Evolutionary conservation across 2,888 invertebrate species (phyloP), one percentile per base, ranked within the genome.

Genomic region (Agonopterix heracliana): DNA sequence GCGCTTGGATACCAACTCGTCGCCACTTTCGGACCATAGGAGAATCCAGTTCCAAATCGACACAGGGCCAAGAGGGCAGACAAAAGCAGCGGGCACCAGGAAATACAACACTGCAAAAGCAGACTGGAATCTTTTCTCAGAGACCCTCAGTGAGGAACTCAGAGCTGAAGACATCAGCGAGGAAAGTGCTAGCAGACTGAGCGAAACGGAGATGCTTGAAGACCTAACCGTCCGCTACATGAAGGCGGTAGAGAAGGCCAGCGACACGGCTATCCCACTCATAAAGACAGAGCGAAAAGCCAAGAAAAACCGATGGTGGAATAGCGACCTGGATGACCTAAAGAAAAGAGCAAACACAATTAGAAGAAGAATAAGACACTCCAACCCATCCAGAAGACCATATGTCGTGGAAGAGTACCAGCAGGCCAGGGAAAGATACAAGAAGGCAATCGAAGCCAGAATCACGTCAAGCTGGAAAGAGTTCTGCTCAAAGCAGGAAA

Each of bases 381-480:
- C n/a, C n/a, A n/a, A n/a, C n/a, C n/a, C n/a, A n/a, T n/a, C 3
- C 5, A 34, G 55, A 2, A 47, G 34, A 42, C 38, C 10, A 10
- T 3, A 26, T 1, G 49, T 51, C 0, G 10, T 52, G 0, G 17
- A 44, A 0, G 45, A 49, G 1, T n/a, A 55, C 45, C 13, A 36
- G 4, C 3, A 26, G 9, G 13, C 10, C 2, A 35, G 41, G 3
- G 9, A 45, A 9, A n/a, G 9, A 10, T 56, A 56, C 34, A 47
- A 54, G 13, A 9, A 10, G 7, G 4, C 10, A 7, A 43, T 49
- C 1, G 34, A 12, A 1, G 26, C 36, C 10, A 36, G 47, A 0
- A 17, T 34, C 9, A 50, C 43, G 0, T 17, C 9, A 2, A 54
- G 54, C 41, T 54, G 56, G 53, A 56, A 53, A 17, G 17, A 49